These are phyloP conservation scores for Sphenodon punctatus DNA, from an alignment of 2,797 vertebrate species.

Conservation along the genomic window DNA sequence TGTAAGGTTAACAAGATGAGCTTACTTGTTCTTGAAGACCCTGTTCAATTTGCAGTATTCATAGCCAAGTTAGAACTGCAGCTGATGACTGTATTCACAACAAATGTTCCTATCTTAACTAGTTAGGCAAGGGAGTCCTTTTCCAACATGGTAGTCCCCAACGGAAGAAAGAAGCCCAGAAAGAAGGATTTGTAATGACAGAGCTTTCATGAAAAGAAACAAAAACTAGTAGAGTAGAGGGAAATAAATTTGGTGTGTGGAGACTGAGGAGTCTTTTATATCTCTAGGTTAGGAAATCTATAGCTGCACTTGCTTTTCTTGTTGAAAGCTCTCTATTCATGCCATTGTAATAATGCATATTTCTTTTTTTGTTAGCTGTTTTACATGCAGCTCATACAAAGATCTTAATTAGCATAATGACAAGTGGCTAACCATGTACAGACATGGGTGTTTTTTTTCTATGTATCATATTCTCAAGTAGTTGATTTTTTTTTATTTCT, in stretches of 20 bases:
- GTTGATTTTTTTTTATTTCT: not conserved
- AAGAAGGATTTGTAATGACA: not conserved
- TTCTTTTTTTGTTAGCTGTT: not conserved
- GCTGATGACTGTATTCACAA: conserved; percentile 26
- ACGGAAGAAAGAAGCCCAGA: not conserved
- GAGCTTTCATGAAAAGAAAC: not conserved
- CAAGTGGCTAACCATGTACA: not conserved
- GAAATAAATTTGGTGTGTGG: not conserved
- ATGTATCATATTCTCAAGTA: not conserved
- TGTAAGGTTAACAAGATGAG: conserved; percentile 40
- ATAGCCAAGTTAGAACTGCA: conserved; percentile 38
- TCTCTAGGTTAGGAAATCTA: not conserved
- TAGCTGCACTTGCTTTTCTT: not conserved
- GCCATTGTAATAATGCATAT: not conserved
- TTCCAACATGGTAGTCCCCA: not conserved
- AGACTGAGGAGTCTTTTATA: not conserved
- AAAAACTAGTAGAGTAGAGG: not conserved
- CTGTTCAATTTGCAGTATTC: conserved; percentile 41
- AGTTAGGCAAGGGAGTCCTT: conserved; percentile 34
- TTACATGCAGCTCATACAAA: not conserved
- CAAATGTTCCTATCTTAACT: conserved; percentile 40
- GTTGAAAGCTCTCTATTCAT: not conserved
- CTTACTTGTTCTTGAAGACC: conserved; percentile 33
- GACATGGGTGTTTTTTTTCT: not conserved
- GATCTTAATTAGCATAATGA: not conserved